Percentiles rank a stretch among this genome's conserved stretches.
These are phyloP conservation scores for Xiphias gladius DNA, from an alignment of 2,113 vertebrate species.

Conservation along the genomic window DNA sequence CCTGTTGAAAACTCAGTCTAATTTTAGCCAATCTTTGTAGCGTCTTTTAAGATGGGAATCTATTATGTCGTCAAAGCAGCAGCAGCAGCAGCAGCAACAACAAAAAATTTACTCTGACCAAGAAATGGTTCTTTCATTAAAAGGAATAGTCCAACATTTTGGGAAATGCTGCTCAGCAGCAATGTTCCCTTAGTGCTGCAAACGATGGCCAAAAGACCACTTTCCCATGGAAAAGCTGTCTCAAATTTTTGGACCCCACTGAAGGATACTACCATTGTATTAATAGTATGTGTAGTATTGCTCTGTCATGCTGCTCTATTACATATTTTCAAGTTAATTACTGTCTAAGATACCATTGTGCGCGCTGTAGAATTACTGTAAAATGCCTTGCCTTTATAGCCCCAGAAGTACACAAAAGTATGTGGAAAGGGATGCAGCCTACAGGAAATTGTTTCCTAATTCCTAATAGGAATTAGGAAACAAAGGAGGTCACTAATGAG, in stretches of 20 bases:
- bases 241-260: background rate
- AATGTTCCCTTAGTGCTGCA: background rate
- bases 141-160: background rate
- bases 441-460: no score
- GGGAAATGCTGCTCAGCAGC: background rate
- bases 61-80: background rate
- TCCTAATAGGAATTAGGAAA: conserved; percentile 7
- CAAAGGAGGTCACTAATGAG: conserved; percentile 27
- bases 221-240: no score
- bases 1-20: background rate
- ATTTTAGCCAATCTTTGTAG: background rate
- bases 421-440: background rate
- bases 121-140: background rate
- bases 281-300: background rate
- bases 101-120: background rate
- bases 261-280: background rate
- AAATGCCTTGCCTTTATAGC: background rate
- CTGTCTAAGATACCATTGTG: background rate
- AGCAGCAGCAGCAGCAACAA: background rate
- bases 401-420: background rate
- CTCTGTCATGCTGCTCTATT: background rate
- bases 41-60: no score
- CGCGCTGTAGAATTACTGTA: no score
- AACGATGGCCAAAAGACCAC: background rate
- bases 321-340: background rate